Base-by-base conservation (phyloP, 1,140 invertebrate genomes). In the Bilobella aurantiaca region DNA sequence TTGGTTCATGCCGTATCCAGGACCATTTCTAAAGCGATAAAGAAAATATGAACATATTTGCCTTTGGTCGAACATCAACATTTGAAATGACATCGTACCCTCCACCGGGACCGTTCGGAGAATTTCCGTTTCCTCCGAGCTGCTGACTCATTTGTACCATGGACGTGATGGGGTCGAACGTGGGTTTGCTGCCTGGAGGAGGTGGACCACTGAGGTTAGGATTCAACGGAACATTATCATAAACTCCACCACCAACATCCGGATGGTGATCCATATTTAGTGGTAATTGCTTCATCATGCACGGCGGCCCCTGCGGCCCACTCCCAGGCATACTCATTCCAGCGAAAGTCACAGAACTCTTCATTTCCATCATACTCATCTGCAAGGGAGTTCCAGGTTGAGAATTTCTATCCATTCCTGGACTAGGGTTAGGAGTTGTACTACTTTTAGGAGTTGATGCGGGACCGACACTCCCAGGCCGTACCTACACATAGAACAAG, bases 131-230 rank as follows among this genome's bases (percentile, higher is more conserved):
- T 42, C 83, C 86, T 73, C 86, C 91, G 27, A 94, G 76, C 74
- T 93, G 90, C 74, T 94, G 91, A 59, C 88, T 91, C 92, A 94
- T 95, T 76, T 94, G 91, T 27, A 91, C 90, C 73, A 94, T 82
- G 2, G 92, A 95, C 18, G 91, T 90, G 69, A 95, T 94, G 0
- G 92, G 91, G 80, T 95, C 92, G 77, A 94, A 94, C 73, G 60
- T 64, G 60, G 74, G 72, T 68, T 76, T 76, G 62, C 69, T 74
- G n/a, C 68, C 64, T 27, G 65, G 42, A 29, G 74, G 68, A 62
- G 72, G 78, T 47, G 82, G 76, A 73, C 80, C 80, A 69, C 83
- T 83, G 71, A 85, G 80, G 77, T 89, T 87, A 3, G 89, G 88
- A 81, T 92, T 89, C 31, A 91, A 78, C 47, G 90, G 89, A 66